Evolutionary conservation across 2,888 invertebrate species (phyloP).

Genomic region (Cepaea hortensis): DNA sequence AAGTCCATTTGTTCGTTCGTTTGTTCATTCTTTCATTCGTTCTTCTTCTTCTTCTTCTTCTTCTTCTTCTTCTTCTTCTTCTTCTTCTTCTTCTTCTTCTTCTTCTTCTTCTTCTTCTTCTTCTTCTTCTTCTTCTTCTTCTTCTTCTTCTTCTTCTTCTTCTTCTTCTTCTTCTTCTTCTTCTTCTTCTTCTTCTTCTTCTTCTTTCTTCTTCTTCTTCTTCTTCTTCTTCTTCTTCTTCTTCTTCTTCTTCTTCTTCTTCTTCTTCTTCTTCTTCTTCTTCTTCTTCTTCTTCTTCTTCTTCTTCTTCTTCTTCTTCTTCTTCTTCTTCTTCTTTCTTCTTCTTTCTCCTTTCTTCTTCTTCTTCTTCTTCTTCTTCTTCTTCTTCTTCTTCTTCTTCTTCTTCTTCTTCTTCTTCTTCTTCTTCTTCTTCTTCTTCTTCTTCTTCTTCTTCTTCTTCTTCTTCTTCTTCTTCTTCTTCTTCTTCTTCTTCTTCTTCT

Average conservation of each 20-base stretch:
- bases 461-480: no score
- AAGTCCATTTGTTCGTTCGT: neutral
- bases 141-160: neutral
- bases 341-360: neutral
- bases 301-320: neutral
- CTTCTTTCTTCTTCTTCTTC: neutral
- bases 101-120: neutral
- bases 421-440: no score
- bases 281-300: neutral
- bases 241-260: neutral
- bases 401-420: no score
- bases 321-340: neutral
- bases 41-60: neutral
- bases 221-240: neutral
- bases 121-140: neutral
- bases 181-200: neutral
- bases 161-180: no score
- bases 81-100: neutral
- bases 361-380: neutral
- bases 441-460: no score
- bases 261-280: neutral
- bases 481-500: no score
- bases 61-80: neutral
- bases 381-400: no score
- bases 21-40: neutral